Base-by-base conservation (phyloP, 2,888 invertebrate species). In the Glaucopsyche alexis region DNA sequence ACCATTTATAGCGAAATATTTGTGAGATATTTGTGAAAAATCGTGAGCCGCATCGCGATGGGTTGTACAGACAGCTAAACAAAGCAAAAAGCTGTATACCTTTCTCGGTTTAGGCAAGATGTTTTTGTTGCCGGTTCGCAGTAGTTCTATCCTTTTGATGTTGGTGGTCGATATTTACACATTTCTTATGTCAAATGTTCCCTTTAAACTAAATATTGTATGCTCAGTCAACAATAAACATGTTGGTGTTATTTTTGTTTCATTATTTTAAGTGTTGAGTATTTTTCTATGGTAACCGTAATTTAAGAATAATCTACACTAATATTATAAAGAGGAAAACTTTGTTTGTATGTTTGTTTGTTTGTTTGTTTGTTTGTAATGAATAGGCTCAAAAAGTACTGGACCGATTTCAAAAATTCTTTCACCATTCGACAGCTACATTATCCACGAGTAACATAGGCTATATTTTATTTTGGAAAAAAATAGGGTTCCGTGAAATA, bases 21-120 rank as follows among this genome's bases (percentile, higher is more conserved):
- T 67, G 66, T 67, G 73, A 45, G 42, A 67, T 72, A 72, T 67
- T 67, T 67, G 66, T 67, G 73, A 70, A 73, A 73, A 75, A 75
- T 75, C 74, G 74, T 74, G 75, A 75, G 72, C 70, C 71, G 75
- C 65, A 69, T 75, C 71, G 70, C 70, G 72, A 74, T 72, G 74
- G 55, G 67, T 72, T 71, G 69, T 71, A 73, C 69, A 74, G 71
- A 74, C 71, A 72, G 45, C 50, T 74, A 49, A 75, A 74, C 64
- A 55, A 73, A 71, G 69, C 50, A 74, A 73, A 75, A 73, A 71
- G 69, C 47, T 71, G 71, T 73, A 73, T 73, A 71, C 74, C 73
- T 73, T 72, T 70, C 70, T 70, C 60, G 73, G 42, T 72, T 72
- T 72, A 74, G 65, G 72, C 64, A 64, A 49, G 49, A 69, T 45